These are phyloP conservation scores for Carassius carassius DNA, from an alignment of 2,113 vertebrate genomes.

Conservation along the genomic window DNA sequence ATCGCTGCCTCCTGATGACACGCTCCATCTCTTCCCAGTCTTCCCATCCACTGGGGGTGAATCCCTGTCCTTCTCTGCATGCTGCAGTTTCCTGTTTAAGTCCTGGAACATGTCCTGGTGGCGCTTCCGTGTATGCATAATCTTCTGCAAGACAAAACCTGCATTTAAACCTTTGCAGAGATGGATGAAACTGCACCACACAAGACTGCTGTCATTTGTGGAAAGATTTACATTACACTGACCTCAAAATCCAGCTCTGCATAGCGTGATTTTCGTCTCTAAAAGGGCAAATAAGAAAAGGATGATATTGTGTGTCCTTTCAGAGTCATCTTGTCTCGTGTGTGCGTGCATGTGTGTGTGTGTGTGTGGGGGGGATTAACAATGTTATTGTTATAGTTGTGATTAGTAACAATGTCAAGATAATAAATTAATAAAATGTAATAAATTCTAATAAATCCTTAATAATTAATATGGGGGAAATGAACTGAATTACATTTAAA, in stretches of 20 bases:
- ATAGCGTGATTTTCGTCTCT: conserved; percentile 98
- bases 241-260: conserved; percentile 99
- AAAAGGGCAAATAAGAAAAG: conserved; percentile 68
- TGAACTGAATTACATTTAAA: not conserved
- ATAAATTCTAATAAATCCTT: no score
- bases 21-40: conserved; percentile 82
- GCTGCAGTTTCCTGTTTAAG: conserved; percentile 94
- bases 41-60: conserved; percentile 87
- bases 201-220: conserved; percentile 50
- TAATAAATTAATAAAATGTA: not conserved
- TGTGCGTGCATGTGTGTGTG: no score
- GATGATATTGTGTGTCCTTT: conserved; percentile 32
- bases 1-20: conserved; percentile 85
- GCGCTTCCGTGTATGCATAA: conserved; percentile 98
- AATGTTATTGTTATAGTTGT: no score
- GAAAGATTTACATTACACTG: conserved; percentile 65
- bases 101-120: conserved; percentile 99
- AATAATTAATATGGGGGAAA: not conserved
- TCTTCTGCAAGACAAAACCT: conserved; percentile 84
- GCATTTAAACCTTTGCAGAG: conserved; percentile 43
- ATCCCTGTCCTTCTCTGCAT: conserved; percentile 91
- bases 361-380: no score
- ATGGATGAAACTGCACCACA: not conserved
- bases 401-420: no score
- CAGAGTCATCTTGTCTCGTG: not conserved